A percentile compares a stretch with the other conserved stretches of the same genome.
Conservation (phyloP, 2,888 invertebrate genomes). For the Acheta domesticus region DNA sequence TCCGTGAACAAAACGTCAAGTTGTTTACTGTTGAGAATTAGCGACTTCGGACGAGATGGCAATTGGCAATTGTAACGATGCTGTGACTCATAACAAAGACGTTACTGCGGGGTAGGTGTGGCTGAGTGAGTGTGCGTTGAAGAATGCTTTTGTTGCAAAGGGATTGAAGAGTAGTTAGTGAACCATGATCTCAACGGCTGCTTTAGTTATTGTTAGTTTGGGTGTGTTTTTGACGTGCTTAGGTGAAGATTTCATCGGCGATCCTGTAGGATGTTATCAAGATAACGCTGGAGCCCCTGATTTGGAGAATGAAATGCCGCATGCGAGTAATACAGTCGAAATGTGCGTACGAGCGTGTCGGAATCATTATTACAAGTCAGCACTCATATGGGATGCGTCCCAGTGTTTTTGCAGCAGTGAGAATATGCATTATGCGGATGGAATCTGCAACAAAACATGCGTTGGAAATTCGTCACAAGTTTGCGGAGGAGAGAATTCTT, state of each 20-base stretch:
- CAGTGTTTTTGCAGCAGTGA: conserved; percentile 53
- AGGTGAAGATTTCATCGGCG: background rate
- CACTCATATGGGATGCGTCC: conserved; percentile 31
- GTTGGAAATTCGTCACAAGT: conserved; percentile 57
- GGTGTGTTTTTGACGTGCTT: background rate
- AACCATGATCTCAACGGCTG: background rate
- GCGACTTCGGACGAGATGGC: background rate
- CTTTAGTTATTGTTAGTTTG: background rate
- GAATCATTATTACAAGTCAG: conserved; percentile 30
- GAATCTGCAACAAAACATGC: conserved; percentile 57
- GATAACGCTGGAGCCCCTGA: background rate
- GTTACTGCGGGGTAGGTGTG: background rate
- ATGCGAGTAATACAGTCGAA: background rate
- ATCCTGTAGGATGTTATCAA: background rate
- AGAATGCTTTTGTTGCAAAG: background rate
- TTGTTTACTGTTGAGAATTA: background rate
- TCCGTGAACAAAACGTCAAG: background rate
- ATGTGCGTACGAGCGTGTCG: background rate
- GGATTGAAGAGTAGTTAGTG: background rate
- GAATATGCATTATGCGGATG: conserved; percentile 44
- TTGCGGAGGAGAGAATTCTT: conserved; percentile 66
- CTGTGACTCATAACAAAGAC: background rate
- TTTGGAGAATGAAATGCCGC: background rate
- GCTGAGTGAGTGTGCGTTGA: background rate
- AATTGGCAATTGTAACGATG: background rate